Conservation (phyloP, 2,888 invertebrate species). For the Gastrophysa polygoni region DNA sequence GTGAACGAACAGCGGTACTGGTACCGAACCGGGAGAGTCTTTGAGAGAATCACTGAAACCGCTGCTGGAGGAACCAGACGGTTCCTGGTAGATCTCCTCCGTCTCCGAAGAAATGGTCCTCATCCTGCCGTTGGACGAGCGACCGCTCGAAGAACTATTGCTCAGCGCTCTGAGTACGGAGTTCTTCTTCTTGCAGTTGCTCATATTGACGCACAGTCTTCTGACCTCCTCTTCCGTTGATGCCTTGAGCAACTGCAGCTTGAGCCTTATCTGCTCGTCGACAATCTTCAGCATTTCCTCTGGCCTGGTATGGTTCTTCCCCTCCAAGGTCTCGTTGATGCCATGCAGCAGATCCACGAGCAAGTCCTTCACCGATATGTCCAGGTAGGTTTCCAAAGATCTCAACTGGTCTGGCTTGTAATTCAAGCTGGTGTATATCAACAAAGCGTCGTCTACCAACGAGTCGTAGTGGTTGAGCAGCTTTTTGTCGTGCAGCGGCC, state of each 20-base stretch:
- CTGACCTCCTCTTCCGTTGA: constrained; percentile 57
- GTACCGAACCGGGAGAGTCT: constrained; percentile 19
- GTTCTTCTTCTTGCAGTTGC: constrained; percentile 54
- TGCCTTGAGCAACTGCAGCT: constrained; percentile 50
- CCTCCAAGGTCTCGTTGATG: constrained; percentile 55
- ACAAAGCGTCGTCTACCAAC: constrained; percentile 54
- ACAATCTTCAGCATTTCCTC: constrained; percentile 56
- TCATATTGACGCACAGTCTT: constrained; percentile 55
- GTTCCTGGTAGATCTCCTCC: constrained; percentile 53
- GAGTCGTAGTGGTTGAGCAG: constrained; percentile 50
- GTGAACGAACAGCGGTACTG: constrained; percentile 49
- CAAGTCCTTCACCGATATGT: constrained; percentile 54
- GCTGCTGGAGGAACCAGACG: constrained; percentile 54
- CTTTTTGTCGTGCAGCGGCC: constrained; percentile 50
- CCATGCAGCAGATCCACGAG: constrained; percentile 55
- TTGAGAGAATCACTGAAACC: constrained; percentile 54
- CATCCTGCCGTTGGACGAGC: constrained; percentile 43
- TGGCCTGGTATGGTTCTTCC: constrained; percentile 47
- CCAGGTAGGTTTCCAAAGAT: constrained; percentile 36
- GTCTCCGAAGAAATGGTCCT: constrained; percentile 47
- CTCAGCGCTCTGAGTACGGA: constrained; percentile 55
- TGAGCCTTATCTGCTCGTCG: constrained; percentile 52
- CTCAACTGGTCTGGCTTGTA: constrained; percentile 40
- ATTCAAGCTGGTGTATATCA: constrained; percentile 55
- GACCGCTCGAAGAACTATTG: constrained; percentile 52